phyloP scores from a whole-genome alignment of 2,888 invertebrate species.

The Drosophila rellima region DNA sequence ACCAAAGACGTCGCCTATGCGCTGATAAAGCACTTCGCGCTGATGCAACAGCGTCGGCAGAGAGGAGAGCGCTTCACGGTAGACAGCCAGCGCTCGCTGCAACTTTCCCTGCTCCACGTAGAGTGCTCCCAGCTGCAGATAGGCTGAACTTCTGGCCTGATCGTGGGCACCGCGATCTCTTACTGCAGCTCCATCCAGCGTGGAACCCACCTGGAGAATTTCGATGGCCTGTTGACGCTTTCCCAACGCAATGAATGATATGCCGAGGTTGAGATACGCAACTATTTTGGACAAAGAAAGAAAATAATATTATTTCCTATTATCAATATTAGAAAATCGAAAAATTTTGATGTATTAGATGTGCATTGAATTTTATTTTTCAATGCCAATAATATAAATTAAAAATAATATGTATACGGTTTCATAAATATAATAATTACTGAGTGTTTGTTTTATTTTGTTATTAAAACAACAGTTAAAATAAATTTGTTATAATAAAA shows the following conservation, averaged over 20 bases:
- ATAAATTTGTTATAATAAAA: too few species aligned
- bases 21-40: conserved; percentile 89
- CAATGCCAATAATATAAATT: too few species aligned
- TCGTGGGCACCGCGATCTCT: conserved; percentile 96
- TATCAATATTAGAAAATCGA: too few species aligned
- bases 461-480: too few species aligned
- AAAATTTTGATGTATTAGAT: too few species aligned
- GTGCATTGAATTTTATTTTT: too few species aligned
- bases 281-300: conserved; percentile 84
- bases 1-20: conserved; percentile 95
- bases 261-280: conserved; percentile 96
- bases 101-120: conserved; percentile 94
- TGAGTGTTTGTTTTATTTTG: too few species aligned
- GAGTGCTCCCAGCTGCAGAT: conserved; percentile 94
- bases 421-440: too few species aligned
- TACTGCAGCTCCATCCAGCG: conserved; percentile 92
- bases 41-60: conserved; percentile 92
- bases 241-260: conserved; percentile 93
- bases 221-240: conserved; percentile 94
- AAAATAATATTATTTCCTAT: too few species aligned
- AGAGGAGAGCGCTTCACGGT: conserved; percentile 94
- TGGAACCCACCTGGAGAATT: conserved; percentile 93
- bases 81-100: conserved; percentile 93
- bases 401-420: too few species aligned
- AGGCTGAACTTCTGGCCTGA: conserved; percentile 94